phyloP scores from a whole-genome alignment of 2,888 invertebrate species.

The Xanthia icteritia region DNA sequence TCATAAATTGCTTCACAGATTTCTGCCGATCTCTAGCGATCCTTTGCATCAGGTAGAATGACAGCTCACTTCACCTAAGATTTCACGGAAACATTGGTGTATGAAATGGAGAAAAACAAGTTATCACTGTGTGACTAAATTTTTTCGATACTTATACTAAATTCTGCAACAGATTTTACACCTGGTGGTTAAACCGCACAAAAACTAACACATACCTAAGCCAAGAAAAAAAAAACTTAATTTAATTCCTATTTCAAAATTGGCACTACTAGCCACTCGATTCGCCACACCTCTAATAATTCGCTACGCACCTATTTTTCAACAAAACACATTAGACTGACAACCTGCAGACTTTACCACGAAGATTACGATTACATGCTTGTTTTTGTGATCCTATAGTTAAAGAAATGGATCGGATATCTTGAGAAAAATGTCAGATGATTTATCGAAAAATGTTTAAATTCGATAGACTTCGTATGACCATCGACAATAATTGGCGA shows the following conservation, averaged over 20 bases:
- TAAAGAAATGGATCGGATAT: slow-evolving; percentile 6
- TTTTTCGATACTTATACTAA: not conserved
- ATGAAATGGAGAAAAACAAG: not conserved
- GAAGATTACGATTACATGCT: slow-evolving; percentile 77
- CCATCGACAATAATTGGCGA: not conserved
- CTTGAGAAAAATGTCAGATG: slow-evolving; percentile 47
- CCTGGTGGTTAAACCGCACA: not conserved
- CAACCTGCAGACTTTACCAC: slow-evolving; percentile 75
- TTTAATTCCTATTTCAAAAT: slow-evolving; percentile 25
- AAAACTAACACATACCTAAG: not conserved
- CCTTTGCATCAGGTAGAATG: no score
- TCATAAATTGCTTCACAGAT: not conserved
- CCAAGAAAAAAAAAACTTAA: not conserved
- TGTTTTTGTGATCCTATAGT: slow-evolving; percentile 40
- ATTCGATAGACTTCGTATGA: not conserved
- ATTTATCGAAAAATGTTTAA: slow-evolving; percentile 12
- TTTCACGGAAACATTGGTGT: no score
- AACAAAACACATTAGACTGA: slow-evolving; percentile 38
- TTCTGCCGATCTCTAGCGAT: no score
- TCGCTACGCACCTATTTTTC: slow-evolving; percentile 50
- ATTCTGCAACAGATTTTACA: not conserved
- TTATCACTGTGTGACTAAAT: not conserved
- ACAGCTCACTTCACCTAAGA: no score
- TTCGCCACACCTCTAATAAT: slow-evolving; percentile 49
- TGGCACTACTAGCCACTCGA: slow-evolving; percentile 53